Evolutionary conservation across 2,113 vertebrate species (phyloP), one percentile per base, ranked within the genome.

Genomic region (Macaca mulatta): DNA sequence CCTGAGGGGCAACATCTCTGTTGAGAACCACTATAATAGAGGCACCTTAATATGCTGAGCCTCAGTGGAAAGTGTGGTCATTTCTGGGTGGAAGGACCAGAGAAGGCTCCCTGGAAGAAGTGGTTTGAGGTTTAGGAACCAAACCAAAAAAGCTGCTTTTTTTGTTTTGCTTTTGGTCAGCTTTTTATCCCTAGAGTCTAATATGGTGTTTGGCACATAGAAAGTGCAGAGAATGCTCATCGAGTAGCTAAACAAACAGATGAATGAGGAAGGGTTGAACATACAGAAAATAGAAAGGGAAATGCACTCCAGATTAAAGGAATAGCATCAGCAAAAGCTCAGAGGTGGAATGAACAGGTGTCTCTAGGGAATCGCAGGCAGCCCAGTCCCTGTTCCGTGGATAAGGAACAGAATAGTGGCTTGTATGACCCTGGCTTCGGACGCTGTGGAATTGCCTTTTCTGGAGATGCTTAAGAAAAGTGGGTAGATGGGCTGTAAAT

Each of bases 261-360:
- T 22, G 50, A 8, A 3, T 43, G 80, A 72, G 52, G 69, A 45
- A 13, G 52, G n/a, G 52, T 18, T 8, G 38, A 14, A 17, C 25
- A 7, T 10, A 14, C 22, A 69, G 82, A 72, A 38, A 35, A 17
- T 1, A 2, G 67, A 30, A 40, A 70, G 5, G 52, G 64, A 23
- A 35, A 40, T 22, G 50, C 12, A 8, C 59, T 35, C 50, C n/a
- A 4, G n/a, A 18, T 45, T 82, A 16, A 52, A 70, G 25, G 89
- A 32, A 5, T 30, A 38, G 38, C 57, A 0, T 4, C 8, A 1
- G 48, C 52, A 64, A 27, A 90, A 59, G 69, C 30, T 2, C 59
- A 1, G n/a, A n/a, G 50, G 40, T 4, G 0, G 1, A 5, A 38
- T 6, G 27, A 38, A 16, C 27, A 11, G 14, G n/a, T n/a, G 43